These are phyloP conservation scores for Conger conger DNA, from an alignment of 2,113 vertebrate genomes.

Conservation along the genomic window DNA sequence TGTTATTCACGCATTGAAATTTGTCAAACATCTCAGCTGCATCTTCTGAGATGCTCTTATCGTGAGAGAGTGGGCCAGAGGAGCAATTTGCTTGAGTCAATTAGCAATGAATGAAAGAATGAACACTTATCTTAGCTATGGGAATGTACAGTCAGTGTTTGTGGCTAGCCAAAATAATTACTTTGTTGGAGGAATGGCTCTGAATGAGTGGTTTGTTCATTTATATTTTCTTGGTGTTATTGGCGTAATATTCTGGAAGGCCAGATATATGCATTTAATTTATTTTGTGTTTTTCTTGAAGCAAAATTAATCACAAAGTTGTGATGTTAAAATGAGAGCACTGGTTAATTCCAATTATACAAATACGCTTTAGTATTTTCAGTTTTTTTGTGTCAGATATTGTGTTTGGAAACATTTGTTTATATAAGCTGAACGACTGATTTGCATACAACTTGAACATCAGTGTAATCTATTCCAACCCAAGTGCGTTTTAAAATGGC, in stretches of 20 bases:
- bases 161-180: slow-evolving; percentile 17
- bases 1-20: slow-evolving; percentile 43
- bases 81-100: slow-evolving; percentile 24
- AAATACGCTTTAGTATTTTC: too few relatives aligned
- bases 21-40: slow-evolving; percentile 38
- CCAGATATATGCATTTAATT: neutral
- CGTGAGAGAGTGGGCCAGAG: slow-evolving; percentile 8
- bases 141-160: slow-evolving; percentile 7
- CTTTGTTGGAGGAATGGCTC: neutral
- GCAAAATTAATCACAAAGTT: neutral
- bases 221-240: neutral
- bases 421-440: too few relatives aligned
- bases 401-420: too few relatives aligned
- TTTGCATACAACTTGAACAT: too few relatives aligned
- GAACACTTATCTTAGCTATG: neutral
- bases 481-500: too few relatives aligned
- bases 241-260: neutral
- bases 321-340: too few relatives aligned
- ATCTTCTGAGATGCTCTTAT: slow-evolving; percentile 15
- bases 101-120: neutral
- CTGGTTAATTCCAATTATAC: too few relatives aligned
- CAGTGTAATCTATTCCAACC: too few relatives aligned
- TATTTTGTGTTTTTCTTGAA: neutral
- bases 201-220: slow-evolving; percentile 13
- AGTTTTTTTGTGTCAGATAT: too few relatives aligned